Evolutionary conservation across 2,113 vertebrate species (phyloP).

Genomic region (Amblyornis subalaris): DNA sequence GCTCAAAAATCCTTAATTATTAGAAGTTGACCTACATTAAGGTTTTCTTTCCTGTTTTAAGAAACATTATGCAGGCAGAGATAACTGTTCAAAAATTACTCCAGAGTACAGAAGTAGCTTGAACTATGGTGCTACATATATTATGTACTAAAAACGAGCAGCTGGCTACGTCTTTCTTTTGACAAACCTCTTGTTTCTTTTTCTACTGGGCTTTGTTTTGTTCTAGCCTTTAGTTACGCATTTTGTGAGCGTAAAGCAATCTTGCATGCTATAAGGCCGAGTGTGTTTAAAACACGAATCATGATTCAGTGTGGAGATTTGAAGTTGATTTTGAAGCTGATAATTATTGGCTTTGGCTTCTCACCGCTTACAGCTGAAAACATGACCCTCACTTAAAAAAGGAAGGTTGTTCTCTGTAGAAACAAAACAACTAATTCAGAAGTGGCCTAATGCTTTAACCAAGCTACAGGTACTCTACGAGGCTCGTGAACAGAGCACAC

Average conservation of each 20-base stretch:
- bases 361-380: not conserved
- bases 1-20: not conserved
- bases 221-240: not conserved
- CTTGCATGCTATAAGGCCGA: not conserved
- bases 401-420: not conserved
- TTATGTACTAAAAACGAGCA: not conserved
- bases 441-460: not conserved
- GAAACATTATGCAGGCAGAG: not conserved
- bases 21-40: not conserved
- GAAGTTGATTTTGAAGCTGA: not conserved
- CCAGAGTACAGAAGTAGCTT: not conserved
- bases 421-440: not conserved
- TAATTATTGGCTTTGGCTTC: slow-evolving; percentile 33
- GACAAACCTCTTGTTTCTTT: not conserved
- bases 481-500: not conserved
- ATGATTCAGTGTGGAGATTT: not conserved
- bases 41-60: not conserved
- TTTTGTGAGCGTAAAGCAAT: slow-evolving; percentile 23
- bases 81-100: not conserved
- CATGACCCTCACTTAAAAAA: not conserved
- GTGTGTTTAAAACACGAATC: slow-evolving; percentile 24
- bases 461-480: not conserved
- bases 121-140: not conserved
- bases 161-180: not conserved
- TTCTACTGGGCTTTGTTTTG: not conserved